Percentiles rank a stretch among this genome's conserved stretches.
Conservation (phyloP, 2,888 invertebrate species). For the Meghimatium bilineatum region DNA sequence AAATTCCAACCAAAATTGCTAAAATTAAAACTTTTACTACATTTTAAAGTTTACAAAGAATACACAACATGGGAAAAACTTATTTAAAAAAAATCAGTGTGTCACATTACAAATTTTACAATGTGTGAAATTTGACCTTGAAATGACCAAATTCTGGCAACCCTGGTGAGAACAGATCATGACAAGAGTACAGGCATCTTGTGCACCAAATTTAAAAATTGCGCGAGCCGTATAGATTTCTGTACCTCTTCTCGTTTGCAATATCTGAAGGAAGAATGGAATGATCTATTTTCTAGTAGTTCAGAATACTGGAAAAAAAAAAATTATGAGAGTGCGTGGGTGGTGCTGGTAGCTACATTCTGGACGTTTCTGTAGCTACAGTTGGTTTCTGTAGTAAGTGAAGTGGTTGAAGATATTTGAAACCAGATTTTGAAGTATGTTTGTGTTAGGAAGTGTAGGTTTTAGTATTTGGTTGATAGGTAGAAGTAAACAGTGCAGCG, state of each 20-base stretch:
- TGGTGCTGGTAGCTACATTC: not conserved
- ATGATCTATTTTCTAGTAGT: not conserved
- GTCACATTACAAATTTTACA: no score
- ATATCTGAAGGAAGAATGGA: not conserved
- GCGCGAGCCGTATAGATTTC: slow-evolving; percentile 12
- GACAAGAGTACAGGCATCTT: not conserved
- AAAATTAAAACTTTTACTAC: no score
- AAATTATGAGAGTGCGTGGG: not conserved
- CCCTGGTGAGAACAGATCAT: not conserved
- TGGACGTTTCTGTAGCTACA: not conserved
- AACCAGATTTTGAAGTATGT: not conserved
- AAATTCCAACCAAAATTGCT: no score
- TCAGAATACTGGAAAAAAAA: not conserved
- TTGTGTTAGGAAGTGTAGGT: not conserved
- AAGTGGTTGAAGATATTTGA: not conserved
- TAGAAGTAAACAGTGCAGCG: not conserved
- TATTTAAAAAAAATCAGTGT: no score
- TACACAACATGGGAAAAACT: no score
- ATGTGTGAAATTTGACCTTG: no score
- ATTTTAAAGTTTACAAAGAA: no score
- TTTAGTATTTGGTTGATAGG: not conserved
- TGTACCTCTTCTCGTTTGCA: no score
- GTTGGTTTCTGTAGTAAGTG: not conserved
- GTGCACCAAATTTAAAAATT: slow-evolving; percentile 5
- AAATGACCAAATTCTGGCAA: no score